phyloP scores from a whole-genome alignment of 2,888 invertebrate species.

The Lamellibrachia satsuma region DNA sequence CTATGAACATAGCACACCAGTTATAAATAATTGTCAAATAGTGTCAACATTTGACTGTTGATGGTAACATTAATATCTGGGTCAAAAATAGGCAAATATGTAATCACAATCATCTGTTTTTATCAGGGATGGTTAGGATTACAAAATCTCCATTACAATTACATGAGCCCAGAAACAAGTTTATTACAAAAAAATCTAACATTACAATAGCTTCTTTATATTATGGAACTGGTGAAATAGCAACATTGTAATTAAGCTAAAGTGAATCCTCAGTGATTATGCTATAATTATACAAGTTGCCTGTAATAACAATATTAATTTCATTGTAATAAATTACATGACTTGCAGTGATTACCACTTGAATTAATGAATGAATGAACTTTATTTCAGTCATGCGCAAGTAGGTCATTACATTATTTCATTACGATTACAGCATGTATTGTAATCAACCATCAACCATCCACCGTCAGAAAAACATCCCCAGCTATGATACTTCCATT shows the following conservation, averaged over 20 bases:
- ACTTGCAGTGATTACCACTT: background rate
- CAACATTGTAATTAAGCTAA: background rate
- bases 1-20: background rate
- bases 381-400: too few species aligned
- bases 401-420: too few species aligned
- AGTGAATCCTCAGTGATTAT: background rate
- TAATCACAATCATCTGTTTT: background rate
- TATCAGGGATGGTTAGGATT: background rate
- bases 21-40: background rate
- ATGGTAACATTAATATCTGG: background rate
- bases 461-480: background rate
- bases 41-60: background rate
- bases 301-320: background rate
- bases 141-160: background rate
- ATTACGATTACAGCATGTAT: too few species aligned
- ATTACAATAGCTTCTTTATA: background rate
- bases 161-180: background rate
- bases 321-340: background rate
- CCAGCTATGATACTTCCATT: background rate
- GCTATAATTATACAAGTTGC: background rate
- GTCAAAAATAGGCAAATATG: constrained; percentile 6
- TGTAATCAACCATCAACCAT: too few species aligned
- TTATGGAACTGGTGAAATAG: background rate
- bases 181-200: background rate
- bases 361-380: too few species aligned